A percentile compares a stretch with the other conserved stretches of the same genome.
Evolutionary conservation across 1,140 invertebrate genomes (phyloP).

Genomic region (Dreissena rostriformis): DNA sequence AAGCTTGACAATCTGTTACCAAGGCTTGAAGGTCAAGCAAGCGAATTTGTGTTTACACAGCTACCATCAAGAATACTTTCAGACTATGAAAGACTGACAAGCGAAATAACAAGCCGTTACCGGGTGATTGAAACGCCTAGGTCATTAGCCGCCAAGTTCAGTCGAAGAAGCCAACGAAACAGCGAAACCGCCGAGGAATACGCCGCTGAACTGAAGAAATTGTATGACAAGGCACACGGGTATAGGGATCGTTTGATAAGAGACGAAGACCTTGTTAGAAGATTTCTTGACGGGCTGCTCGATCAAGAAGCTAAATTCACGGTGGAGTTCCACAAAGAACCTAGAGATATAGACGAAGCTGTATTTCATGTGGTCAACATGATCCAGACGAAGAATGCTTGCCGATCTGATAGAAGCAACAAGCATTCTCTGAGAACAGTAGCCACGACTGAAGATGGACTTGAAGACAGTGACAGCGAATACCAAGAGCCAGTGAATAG

Average conservation of each 20-base stretch:
- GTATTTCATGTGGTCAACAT: background rate
- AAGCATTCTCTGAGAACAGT: background rate
- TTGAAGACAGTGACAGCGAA: background rate
- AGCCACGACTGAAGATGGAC: background rate
- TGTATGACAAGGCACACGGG: constrained; percentile 2
- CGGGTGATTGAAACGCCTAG: background rate
- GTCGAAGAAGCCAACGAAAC: background rate
- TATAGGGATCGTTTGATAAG: background rate
- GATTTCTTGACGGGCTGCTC: background rate
- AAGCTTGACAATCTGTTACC: background rate
- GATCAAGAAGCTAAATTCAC: constrained; percentile 11
- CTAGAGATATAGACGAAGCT: constrained; percentile 7
- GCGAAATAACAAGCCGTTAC: background rate
- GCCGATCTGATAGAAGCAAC: background rate
- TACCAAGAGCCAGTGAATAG: background rate
- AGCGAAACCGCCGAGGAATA: background rate
- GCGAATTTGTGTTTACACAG: background rate
- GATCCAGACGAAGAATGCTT: background rate
- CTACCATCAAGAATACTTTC: background rate
- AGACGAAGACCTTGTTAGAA: background rate
- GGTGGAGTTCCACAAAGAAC: constrained; percentile 10
- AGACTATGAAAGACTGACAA: background rate
- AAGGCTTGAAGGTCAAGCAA: background rate
- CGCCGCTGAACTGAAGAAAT: background rate
- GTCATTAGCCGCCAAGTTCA: background rate